Evolutionary conservation across 2,888 invertebrate species (phyloP).

Genomic region (Parelbella ahira): DNA sequence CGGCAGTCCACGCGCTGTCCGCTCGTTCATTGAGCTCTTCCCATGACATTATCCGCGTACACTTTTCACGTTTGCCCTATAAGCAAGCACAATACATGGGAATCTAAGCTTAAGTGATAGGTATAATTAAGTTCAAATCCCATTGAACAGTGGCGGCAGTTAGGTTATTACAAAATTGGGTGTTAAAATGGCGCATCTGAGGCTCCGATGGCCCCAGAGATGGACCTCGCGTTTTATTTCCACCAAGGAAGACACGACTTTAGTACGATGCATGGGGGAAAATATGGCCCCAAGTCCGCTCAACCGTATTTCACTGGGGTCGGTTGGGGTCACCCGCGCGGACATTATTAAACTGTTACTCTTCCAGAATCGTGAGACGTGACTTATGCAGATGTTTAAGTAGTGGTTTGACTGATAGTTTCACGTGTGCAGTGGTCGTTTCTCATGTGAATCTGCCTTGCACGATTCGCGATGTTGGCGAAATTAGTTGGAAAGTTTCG

Average conservation of each 20-base stretch:
- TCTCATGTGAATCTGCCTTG: slow-evolving; percentile 71
- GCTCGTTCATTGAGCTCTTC: slow-evolving; percentile 78
- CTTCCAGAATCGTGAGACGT: slow-evolving; percentile 70
- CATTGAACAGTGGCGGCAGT: slow-evolving; percentile 6
- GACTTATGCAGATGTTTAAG: slow-evolving; percentile 78
- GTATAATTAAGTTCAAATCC: slow-evolving; percentile 24
- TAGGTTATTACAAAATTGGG: slow-evolving; percentile 38
- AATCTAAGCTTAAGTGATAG: slow-evolving; percentile 29
- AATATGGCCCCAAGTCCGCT: slow-evolving; percentile 75
- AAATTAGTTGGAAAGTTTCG: slow-evolving; percentile 69
- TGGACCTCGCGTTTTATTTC: slow-evolving; percentile 80
- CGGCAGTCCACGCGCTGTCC: slow-evolving; percentile 77
- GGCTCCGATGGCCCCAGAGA: slow-evolving; percentile 78
- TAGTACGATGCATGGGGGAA: slow-evolving; percentile 73
- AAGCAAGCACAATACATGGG: slow-evolving; percentile 15
- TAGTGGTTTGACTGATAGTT: slow-evolving; percentile 76
- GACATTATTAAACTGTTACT: slow-evolving; percentile 80
- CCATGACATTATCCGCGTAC: slow-evolving; percentile 74
- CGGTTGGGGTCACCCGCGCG: slow-evolving; percentile 66
- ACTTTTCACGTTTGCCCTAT: slow-evolving; percentile 41
- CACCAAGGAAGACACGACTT: slow-evolving; percentile 78
- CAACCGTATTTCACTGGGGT: slow-evolving; percentile 76
- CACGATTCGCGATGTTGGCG: slow-evolving; percentile 57
- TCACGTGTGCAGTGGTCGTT: slow-evolving; percentile 68
- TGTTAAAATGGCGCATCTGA: slow-evolving; percentile 71